These are phyloP conservation scores for Hydrolagus affinis DNA, from an alignment of 2,113 vertebrate species.

Conservation along the genomic window DNA sequence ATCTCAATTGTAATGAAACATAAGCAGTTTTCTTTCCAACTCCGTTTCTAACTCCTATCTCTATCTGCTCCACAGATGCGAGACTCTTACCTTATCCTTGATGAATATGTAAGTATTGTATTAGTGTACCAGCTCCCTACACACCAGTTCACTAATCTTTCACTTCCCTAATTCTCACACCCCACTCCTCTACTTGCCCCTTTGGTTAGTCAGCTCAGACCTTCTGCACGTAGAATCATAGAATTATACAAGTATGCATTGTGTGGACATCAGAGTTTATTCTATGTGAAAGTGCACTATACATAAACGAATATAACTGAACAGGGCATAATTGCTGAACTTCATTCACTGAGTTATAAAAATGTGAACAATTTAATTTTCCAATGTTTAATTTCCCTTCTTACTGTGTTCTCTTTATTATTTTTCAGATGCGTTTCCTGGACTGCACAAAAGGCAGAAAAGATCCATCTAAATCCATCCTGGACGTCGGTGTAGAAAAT, in stretches of 20 bases:
- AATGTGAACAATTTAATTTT: background rate
- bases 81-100: constrained; percentile 90
- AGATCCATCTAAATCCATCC: constrained; percentile 83
- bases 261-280: too few relatives aligned
- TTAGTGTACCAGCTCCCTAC: background rate
- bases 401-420: background rate
- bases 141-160: too few relatives aligned
- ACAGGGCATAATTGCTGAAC: too few relatives aligned
- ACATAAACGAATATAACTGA: too few relatives aligned
- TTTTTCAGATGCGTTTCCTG: constrained; percentile 82
- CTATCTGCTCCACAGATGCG: constrained; percentile 70
- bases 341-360: too few relatives aligned
- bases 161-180: too few relatives aligned
- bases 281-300: too few relatives aligned
- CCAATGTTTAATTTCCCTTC: background rate
- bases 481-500: constrained; percentile 75
- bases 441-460: constrained; percentile 79
- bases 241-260: too few relatives aligned
- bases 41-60: constrained; percentile 23
- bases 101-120: constrained; percentile 85
- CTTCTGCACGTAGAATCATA: too few relatives aligned
- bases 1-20: background rate
- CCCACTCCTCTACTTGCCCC: too few relatives aligned
- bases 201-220: too few relatives aligned
- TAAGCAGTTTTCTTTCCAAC: background rate